These are phyloP conservation scores for Chloropsis cyanopogon DNA, from an alignment of 2,113 vertebrate genomes.

Conservation along the genomic window DNA sequence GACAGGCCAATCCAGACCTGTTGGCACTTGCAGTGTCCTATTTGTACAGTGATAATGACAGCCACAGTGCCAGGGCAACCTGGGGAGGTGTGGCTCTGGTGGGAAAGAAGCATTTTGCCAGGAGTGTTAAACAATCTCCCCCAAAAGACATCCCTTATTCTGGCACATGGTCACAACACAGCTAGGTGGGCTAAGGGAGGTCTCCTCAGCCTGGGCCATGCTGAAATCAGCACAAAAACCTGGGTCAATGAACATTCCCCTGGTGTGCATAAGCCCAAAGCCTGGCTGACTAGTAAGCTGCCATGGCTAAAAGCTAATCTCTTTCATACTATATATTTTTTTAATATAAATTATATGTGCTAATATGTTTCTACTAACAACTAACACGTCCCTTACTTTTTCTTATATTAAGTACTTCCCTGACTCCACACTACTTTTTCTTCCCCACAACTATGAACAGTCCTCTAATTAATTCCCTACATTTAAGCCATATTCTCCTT, in stretches of 20 bases:
- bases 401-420: not conserved
- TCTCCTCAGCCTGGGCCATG: not conserved
- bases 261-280: not conserved
- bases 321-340: not conserved
- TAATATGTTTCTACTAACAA: not conserved
- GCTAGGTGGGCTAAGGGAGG: not conserved
- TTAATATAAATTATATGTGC: not conserved
- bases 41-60: not conserved
- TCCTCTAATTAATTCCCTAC: not conserved
- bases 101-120: not conserved
- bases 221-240: not conserved
- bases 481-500: not conserved
- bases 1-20: slow-evolving; percentile 35
- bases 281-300: not conserved
- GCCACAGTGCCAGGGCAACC: not conserved
- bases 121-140: not conserved
- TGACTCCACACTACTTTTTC: not conserved
- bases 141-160: not conserved
- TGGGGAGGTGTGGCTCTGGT: rapidly evolving
- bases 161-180: rapidly evolving
- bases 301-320: not conserved
- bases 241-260: not conserved
- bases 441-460: not conserved
- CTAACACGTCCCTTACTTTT: not conserved
- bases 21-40: slow-evolving; percentile 35